phyloP scores from a whole-genome alignment of 2,113 vertebrate genomes.

The Paracanthobrama guichenoti region DNA sequence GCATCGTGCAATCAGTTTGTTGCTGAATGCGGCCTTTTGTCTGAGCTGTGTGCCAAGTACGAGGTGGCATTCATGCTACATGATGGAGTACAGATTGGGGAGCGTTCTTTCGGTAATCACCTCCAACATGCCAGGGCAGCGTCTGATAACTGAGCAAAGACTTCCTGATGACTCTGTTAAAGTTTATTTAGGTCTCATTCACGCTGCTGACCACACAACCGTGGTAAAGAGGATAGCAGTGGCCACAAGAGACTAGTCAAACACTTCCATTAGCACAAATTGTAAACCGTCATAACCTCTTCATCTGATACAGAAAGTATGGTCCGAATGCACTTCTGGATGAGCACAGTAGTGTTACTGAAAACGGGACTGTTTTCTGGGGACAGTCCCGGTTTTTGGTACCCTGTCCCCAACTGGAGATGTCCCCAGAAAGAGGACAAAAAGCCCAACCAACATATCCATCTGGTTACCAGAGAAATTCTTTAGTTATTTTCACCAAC shows the following conservation, averaged over 20 bases:
- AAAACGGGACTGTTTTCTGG: too few species aligned
- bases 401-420: too few species aligned
- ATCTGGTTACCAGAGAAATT: too few species aligned
- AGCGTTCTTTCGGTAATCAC: not conserved
- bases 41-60: constrained; percentile 4
- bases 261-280: not conserved
- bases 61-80: constrained; percentile 6
- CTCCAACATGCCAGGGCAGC: not conserved
- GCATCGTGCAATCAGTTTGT: constrained; percentile 19
- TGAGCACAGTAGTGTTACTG: not conserved
- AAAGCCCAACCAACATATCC: too few species aligned
- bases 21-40: constrained; percentile 21
- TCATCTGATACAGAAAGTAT: not conserved
- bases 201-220: not conserved
- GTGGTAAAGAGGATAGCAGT: not conserved
- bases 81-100: not conserved
- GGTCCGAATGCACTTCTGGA: not conserved
- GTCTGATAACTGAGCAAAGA: constrained; percentile 16
- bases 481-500: too few species aligned
- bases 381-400: too few species aligned
- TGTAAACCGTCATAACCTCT: not conserved
- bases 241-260: not conserved
- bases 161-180: constrained; percentile 4
- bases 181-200: not conserved
- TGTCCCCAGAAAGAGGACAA: too few species aligned